Base-by-base conservation (phyloP, 2,888 invertebrate species). In the Junonia oenone region DNA sequence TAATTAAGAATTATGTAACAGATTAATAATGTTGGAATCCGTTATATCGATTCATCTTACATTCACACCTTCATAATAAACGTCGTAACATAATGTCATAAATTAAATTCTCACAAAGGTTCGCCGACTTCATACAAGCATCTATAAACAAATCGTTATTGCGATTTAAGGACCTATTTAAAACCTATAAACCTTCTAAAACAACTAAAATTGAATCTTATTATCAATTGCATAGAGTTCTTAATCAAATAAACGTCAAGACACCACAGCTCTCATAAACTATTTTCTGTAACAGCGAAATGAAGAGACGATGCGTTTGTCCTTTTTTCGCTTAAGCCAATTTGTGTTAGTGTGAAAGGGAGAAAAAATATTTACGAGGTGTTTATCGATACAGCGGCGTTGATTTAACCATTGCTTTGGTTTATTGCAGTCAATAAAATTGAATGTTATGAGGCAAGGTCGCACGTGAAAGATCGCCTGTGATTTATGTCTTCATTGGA, bases 401-500 rank as follows among this genome's bases (percentile, higher is more conserved):
- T 88, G 89, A 88, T 89, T 85, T 87, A 88, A 88, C 83, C 87
- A 90, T 87, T 88, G 84, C 85, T 83, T 87, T 89, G 78, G 83
- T 89, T 86, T 88, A 90, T 90, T 85, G 84, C 83, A 86, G 83
- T 85, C 89, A 86, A 89, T 90, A 90, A 90, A 90, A 87, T 85
- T 89, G 81, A 87, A 81, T 81, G 86, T 86, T 91, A 90, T 87
- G 87, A 90, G 88, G 82, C 90, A 91, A 90, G 90, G 90, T 84
- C 89, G 87, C 75, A 75, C 75, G 78, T 81, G 85, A 84, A 84
- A 85, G 81, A 85, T 43, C 26, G 43, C 38, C 79, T 52, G 73
- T 83, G 82, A 88, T 87, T 88, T 81, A 87, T 85, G 85, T 81
- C 87, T 89, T 83, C 66, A 87, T 88, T 67, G 68, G 76, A 77